Percentiles rank a stretch among this genome's conserved stretches.
Conservation (phyloP, 2,797 vertebrate genomes). For the Glossophaga mutica region DNA sequence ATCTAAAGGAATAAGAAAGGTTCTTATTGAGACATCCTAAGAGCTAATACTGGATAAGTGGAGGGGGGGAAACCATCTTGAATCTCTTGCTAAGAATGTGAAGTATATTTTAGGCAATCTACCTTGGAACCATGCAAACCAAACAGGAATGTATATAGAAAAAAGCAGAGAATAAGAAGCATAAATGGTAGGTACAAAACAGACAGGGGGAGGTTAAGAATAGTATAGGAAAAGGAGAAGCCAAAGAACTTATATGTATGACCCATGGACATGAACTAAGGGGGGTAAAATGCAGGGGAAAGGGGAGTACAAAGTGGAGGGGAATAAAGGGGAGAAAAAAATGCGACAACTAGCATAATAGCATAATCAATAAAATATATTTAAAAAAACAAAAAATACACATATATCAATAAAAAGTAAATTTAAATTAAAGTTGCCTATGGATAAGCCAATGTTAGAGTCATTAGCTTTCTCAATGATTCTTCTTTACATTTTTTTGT, state of each 20-base stretch:
- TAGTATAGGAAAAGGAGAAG: no score
- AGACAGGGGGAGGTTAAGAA: no score
- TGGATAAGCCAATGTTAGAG: background rate
- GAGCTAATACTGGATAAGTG: background rate
- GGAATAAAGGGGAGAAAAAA: no score
- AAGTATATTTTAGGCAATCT: background rate
- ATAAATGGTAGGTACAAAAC: no score
- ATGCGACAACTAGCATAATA: no score
- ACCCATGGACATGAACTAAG: no score
- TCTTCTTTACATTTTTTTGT: background rate
- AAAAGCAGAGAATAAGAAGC: background rate
- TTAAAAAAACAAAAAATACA: background rate
- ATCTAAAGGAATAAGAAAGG: background rate
- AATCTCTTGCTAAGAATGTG: background rate
- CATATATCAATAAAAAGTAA: background rate
- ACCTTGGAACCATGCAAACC: background rate
- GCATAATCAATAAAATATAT: no score
- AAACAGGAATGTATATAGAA: background rate
- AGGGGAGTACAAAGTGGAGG: no score
- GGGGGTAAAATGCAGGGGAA: no score
- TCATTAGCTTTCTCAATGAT: background rate
- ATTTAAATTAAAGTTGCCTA: conserved; percentile 17
- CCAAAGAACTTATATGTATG: no score
- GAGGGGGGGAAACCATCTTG: background rate
- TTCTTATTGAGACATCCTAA: background rate